Evolutionary conservation across 2,797 vertebrate genomes (phyloP).

Genomic region (Tiaroga cobitis): DNA sequence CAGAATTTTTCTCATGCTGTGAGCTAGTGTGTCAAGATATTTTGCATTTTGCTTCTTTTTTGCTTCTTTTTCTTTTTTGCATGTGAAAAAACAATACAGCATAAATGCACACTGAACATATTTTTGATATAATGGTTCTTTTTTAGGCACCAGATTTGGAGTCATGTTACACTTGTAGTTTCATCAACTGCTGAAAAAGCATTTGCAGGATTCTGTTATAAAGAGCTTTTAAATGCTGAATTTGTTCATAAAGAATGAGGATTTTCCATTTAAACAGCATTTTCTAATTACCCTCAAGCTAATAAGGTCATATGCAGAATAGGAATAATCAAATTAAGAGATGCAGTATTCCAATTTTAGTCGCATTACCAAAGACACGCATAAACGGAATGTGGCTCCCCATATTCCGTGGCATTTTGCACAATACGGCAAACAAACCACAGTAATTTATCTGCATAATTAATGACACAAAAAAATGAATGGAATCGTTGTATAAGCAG

Average conservation of each 20-base stretch:
- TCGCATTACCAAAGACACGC: background rate
- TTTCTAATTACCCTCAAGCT: constrained; percentile 25
- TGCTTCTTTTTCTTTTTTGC: background rate
- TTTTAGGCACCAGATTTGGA: background rate
- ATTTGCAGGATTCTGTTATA: background rate
- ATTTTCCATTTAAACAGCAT: constrained; percentile 30
- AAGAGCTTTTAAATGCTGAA: background rate
- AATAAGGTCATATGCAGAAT: constrained; percentile 24
- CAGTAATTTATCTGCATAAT: constrained; percentile 39
- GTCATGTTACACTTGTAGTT: background rate
- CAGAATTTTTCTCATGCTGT: constrained; percentile 60
- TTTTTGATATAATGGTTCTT: background rate
- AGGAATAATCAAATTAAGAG: constrained; percentile 40
- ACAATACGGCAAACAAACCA: constrained; percentile 9
- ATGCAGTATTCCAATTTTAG: constrained; percentile 12
- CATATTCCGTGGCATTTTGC: constrained; percentile 1
- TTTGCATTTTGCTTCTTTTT: background rate
- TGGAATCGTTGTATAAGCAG: background rate
- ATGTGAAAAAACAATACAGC: background rate
- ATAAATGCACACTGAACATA: background rate
- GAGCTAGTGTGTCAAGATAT: constrained; percentile 5
- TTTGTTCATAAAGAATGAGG: background rate
- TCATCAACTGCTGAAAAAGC: background rate
- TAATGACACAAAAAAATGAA: constrained; percentile 21
- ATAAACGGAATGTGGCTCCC: background rate